Evolutionary conservation across 1,140 invertebrate genomes (phyloP).

Genomic region (Asbolus verrucosus): DNA sequence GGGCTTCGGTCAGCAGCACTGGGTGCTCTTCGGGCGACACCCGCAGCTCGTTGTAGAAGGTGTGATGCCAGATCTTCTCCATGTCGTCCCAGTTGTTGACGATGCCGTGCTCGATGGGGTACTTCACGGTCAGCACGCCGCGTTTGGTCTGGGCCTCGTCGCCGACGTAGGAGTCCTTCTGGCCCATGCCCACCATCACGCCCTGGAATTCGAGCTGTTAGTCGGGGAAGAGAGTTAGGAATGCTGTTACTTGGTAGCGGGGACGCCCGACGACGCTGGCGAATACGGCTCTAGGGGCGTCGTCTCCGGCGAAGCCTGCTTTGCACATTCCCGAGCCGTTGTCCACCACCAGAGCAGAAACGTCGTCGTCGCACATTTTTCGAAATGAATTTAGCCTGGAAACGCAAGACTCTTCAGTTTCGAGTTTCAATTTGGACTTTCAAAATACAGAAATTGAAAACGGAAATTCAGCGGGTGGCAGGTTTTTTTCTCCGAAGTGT

Average conservation of each 20-base stretch:
- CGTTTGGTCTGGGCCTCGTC: constrained; percentile 92
- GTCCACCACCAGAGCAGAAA: constrained; percentile 83
- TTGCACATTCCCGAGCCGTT: constrained; percentile 90
- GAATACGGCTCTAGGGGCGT: constrained; percentile 81
- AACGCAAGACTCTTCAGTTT: no score
- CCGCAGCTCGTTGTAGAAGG: constrained; percentile 95
- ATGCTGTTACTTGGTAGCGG: constrained; percentile 78
- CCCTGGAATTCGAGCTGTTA: constrained; percentile 26
- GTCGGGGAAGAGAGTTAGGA: no score
- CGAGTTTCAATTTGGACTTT: no score
- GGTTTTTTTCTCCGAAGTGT: no score
- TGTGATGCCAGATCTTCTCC: constrained; percentile 96
- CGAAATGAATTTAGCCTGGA: constrained; percentile 19
- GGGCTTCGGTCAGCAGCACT: constrained; percentile 89
- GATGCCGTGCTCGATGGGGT: constrained; percentile 95
- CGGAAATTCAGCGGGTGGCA: no score
- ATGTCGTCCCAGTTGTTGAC: constrained; percentile 92
- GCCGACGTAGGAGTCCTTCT: constrained; percentile 97
- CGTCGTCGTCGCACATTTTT: constrained; percentile 69
- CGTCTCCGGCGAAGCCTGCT: constrained; percentile 83
- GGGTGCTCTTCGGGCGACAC: constrained; percentile 92
- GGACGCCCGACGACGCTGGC: constrained; percentile 79
- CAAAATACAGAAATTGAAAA: no score
- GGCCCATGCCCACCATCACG: constrained; percentile 69
- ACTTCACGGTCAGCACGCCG: constrained; percentile 86